Evolutionary conservation across 2,797 vertebrate species (phyloP).

Genomic region (Microcaecilia unicolor): DNA sequence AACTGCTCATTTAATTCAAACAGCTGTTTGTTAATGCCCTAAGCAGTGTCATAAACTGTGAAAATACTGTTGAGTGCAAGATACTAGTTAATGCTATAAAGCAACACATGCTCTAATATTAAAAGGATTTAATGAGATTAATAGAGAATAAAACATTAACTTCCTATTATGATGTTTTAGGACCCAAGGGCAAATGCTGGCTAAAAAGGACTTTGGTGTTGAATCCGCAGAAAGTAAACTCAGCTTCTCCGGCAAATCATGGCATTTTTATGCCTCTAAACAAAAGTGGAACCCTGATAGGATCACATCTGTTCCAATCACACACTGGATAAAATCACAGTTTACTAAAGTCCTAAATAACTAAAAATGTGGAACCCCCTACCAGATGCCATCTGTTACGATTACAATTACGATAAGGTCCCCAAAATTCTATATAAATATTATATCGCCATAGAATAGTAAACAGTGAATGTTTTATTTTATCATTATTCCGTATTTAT

Average conservation of each 20-base stretch:
- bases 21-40: conserved; percentile 81
- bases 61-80: conserved; percentile 77
- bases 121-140: conserved; percentile 77
- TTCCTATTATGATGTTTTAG: conserved; percentile 71
- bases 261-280: conserved; percentile 67
- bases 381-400: conserved; percentile 71
- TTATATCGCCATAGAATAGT: too few species aligned
- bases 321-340: conserved; percentile 72
- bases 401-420: conserved; percentile 55
- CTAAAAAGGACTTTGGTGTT: conserved; percentile 61
- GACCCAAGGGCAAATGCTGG: conserved; percentile 71
- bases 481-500: too few species aligned
- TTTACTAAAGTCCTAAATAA: conserved; percentile 78
- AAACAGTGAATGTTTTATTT: too few species aligned
- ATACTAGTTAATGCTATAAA: conserved; percentile 78
- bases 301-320: conserved; percentile 79
- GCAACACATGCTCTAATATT: conserved; percentile 79
- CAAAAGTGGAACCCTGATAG: conserved; percentile 74
- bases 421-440: too few species aligned
- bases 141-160: conserved; percentile 78
- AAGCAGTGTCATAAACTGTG: conserved; percentile 80
- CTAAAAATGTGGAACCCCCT: conserved; percentile 74
- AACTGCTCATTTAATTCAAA: conserved; percentile 81
- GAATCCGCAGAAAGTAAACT: conserved; percentile 64
- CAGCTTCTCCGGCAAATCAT: conserved; percentile 72